Evolutionary conservation across 2,797 vertebrate species (phyloP), one percentile per base, ranked within the genome.

Genomic region (Yasuhikotakia modesta): DNA sequence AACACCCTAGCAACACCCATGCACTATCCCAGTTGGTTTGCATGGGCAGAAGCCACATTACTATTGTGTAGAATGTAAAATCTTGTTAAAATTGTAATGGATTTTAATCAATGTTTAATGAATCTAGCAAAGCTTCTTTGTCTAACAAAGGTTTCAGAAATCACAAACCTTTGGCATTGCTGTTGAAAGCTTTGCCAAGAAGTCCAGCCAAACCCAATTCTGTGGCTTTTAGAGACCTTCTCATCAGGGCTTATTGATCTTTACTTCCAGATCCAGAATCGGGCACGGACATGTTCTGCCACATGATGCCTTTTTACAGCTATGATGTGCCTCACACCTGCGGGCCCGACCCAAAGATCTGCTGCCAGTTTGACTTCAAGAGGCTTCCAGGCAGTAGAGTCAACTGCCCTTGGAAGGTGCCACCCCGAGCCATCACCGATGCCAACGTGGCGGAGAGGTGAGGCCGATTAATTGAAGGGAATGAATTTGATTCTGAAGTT

Each of bases 251-350:
- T 48, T 35, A 19, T 30, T 45, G 57, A n/a, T 45, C 21, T 43
- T 43, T 39, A 32, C 46, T 22, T 74, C 0, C 89, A 99, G 98
- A 96, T 84, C 77, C 88, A 0, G 94, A 95, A 0, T 87, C 93
- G 12, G 91, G 90, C 88, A 97, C 98, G 0, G 97, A 99, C 82
- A 95, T 99, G 70, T 95, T 99, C 86, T 99, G 97, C 92, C 98
- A 99, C 92, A 98, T 99, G 96, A 99, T 99, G 98, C 98, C 97
- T 4, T 99, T 99, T 94, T 99, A 99, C 88, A 99, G 98, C 90
- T 99, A 99, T 0, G 97, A 99, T 0, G 88, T 99, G 48, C 98
- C 98, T 63, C 98, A 99, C 69, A 99, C 97, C 24, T 99, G 98
- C 2, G 98, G 98, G 22, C 98, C 98, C 0, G 97, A 99, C 77